Evolutionary conservation across 2,113 vertebrate species (phyloP), one percentile per base, ranked within the genome.

Genomic region (Nicator chloris): DNA sequence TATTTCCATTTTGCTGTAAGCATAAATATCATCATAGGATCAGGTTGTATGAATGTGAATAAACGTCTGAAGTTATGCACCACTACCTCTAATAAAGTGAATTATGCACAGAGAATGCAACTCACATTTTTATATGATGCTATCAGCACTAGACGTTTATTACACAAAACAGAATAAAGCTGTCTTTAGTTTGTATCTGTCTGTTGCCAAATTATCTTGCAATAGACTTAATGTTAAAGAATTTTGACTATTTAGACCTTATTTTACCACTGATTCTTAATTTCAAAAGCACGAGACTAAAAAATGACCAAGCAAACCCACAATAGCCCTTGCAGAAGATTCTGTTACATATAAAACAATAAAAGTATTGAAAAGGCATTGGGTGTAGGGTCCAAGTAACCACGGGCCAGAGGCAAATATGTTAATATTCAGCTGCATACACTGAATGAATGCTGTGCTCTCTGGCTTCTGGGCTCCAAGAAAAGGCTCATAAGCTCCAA

Each of bases 1-100:
- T 64, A 86, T 92, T 93, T 94, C 65, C 42, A 66, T 71, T 90
- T 96, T 57, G 49, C 69, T 94, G 49, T 78, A 71, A 94, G 72
- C 68, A 49, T 70, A 86, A 88, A 85, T 53, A 83, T 86, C 28
- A 60, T 83, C 86, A 86, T 22, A 95, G 40, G 73, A 78, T 83
- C 61, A 86, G 45, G 57, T 71, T 90, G 69, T 33, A 68, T 72
- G 82, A 70, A 57, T 68, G 69, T 53, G 56, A 31, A 44, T 96
- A 81, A 92, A 79, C 77, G 70, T 59, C 47, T 88, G 13, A 59
- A 85, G 65, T 70, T 80, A 73, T 53, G 22, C 49, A 81, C 26
- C 51, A 54, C 51, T 86, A 40, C 19, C 54, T 82, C 42, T 30
- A 85, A 60, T 78, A 89, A 69, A 94, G 59, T 66, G 50, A 91